Evolutionary conservation across 2,888 invertebrate genomes (phyloP).

Genomic region (Monochamus alternatus): DNA sequence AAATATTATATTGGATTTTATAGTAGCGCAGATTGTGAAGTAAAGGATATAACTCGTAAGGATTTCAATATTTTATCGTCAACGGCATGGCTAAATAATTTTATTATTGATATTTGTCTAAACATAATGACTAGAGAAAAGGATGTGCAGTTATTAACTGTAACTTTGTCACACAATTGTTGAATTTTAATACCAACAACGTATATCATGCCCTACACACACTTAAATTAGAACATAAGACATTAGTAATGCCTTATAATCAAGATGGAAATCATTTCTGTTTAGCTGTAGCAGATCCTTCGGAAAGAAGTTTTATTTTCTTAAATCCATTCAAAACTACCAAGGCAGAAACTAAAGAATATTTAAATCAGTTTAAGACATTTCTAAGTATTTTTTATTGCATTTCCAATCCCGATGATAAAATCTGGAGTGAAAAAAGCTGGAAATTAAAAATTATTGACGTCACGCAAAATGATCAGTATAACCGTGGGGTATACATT

Average conservation of each 20-base stretch:
- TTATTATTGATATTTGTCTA: background rate
- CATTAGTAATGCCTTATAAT: background rate
- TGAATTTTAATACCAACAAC: too few species aligned
- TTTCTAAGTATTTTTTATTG: background rate
- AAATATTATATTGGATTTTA: conserved; percentile 2
- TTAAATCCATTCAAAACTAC: conserved; percentile 1
- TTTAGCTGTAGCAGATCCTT: conserved; percentile 3
- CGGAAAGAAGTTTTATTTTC: background rate
- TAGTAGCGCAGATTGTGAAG: background rate
- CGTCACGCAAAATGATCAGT: background rate
- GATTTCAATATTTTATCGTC: background rate
- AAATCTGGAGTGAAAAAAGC: too few species aligned
- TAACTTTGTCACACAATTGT: too few species aligned
- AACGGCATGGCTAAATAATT: background rate
- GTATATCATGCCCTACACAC: background rate
- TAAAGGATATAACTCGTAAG: background rate
- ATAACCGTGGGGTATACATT: background rate
- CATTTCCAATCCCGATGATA: background rate
- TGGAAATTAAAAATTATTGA: too few species aligned
- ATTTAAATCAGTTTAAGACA: background rate
- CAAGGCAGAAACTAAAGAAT: background rate
- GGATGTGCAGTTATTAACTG: too few species aligned
- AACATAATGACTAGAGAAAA: background rate
- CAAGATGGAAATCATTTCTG: conserved; percentile 2
- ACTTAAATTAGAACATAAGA: background rate